These are phyloP conservation scores for Orthonevra nobilis DNA, from an alignment of 2,888 invertebrate species.

Conservation along the genomic window DNA sequence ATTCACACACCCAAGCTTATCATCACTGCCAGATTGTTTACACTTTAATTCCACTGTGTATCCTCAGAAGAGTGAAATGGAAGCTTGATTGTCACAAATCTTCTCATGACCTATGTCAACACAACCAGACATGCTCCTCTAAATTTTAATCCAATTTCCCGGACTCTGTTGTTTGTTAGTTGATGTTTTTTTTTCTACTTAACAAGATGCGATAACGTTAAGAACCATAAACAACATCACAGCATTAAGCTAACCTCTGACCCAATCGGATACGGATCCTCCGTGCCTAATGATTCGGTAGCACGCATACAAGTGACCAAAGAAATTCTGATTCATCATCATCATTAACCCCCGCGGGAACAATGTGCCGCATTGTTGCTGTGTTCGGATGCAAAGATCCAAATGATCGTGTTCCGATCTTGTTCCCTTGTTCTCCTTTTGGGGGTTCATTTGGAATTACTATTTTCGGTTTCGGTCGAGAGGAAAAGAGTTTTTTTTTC, in stretches of 20 bases:
- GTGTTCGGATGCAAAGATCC: neutral
- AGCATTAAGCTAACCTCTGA: conserved; percentile 46
- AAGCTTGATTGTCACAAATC: conserved; percentile 37
- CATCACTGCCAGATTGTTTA: conserved; percentile 35
- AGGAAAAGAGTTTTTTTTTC: neutral
- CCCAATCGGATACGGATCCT: conserved; percentile 44
- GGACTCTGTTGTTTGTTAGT: no score
- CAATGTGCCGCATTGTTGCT: conserved; percentile 31
- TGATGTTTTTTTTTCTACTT: neutral
- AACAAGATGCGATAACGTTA: conserved; percentile 26
- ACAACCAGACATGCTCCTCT: conserved; percentile 16
- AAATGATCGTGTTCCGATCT: neutral
- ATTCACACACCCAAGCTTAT: conserved; percentile 34
- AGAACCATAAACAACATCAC: conserved; percentile 27
- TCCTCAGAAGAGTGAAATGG: neutral
- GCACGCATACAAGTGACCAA: conserved; percentile 13
- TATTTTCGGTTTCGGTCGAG: conserved; percentile 10
- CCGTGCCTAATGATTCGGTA: conserved; percentile 20
- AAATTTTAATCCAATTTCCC: conserved; percentile 15
- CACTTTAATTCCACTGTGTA: neutral
- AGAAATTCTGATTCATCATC: conserved; percentile 49
- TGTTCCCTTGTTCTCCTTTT: neutral
- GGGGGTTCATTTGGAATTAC: neutral
- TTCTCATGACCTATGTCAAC: conserved; percentile 64
- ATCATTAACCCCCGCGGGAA: neutral